A percentile compares a stretch with the other conserved stretches of the same genome.
These are phyloP conservation scores for Drosophila nr. perissopoda DNA, from an alignment of 2,888 invertebrate species.

Conservation along the genomic window DNA sequence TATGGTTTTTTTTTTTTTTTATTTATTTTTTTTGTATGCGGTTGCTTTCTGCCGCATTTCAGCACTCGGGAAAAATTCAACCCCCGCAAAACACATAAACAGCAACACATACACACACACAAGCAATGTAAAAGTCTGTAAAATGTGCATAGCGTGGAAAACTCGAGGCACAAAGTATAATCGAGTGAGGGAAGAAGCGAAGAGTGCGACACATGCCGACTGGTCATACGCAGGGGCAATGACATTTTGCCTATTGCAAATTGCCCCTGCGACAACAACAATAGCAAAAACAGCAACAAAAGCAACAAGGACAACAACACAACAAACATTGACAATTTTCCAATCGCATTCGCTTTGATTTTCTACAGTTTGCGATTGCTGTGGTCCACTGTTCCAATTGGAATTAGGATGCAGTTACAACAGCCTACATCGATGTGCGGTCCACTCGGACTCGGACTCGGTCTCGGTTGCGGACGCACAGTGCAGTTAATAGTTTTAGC, in stretches of 20 bases:
- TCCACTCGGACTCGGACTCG: conserved; percentile 15
- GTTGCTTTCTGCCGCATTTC: conserved; percentile 46
- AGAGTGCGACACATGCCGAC: conserved; percentile 36
- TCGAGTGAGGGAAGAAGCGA: conserved; percentile 50
- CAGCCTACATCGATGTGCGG: conserved; percentile 20
- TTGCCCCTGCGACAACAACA: conserved; percentile 35
- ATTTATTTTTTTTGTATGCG: conserved; percentile 30
- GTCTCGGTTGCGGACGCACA: conserved; percentile 19
- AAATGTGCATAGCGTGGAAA: conserved; percentile 48
- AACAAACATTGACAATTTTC: conserved; percentile 53
- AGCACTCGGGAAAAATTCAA: conserved; percentile 45
- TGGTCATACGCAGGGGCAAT: conserved; percentile 64
- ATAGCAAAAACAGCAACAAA: conserved; percentile 10
- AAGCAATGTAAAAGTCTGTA: conserved; percentile 40
- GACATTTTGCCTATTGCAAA: conserved; percentile 70
- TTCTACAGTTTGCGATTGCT: conserved; percentile 65
- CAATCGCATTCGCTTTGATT: conserved; percentile 68
- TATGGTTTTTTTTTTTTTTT: neutral
- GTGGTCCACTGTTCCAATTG: conserved; percentile 18
- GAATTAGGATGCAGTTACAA: conserved; percentile 55
- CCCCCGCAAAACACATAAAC: conserved; percentile 30
- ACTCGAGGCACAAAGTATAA: conserved; percentile 45
- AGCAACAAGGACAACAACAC: neutral
- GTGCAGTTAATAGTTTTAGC: conserved; percentile 74
- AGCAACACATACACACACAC: conserved; percentile 11